Conservation (phyloP, 2,797 vertebrate species). For the Coreius guichenoti region DNA sequence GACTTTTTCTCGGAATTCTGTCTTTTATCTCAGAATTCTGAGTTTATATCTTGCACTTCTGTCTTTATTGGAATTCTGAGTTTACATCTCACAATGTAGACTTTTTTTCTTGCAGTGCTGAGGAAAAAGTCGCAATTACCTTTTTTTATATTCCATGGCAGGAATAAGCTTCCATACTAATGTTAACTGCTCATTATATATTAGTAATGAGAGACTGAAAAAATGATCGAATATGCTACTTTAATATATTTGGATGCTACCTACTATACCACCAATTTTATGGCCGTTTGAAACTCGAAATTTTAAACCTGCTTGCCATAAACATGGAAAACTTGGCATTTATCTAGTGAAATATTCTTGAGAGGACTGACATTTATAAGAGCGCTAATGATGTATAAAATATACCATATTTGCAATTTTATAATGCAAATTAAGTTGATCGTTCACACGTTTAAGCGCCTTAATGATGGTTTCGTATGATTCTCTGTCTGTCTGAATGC, state of each 20-base stretch:
- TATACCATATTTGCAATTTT: slow-evolving; percentile 23
- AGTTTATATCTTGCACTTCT: no score
- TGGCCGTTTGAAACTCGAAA: neutral
- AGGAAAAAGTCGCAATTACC: neutral
- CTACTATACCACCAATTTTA: neutral
- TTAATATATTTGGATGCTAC: neutral
- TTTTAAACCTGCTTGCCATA: slow-evolving; percentile 4
- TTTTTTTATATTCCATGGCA: neutral
- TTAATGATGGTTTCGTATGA: neutral
- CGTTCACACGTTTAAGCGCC: neutral
- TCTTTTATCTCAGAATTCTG: no score
- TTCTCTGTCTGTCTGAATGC: neutral
- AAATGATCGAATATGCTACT: neutral
- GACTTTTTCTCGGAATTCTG: no score
- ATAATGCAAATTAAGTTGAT: slow-evolving; percentile 13
- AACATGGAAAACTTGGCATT: slow-evolving; percentile 19
- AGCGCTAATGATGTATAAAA: slow-evolving; percentile 7
- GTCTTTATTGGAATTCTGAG: no score
- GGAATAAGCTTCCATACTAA: neutral
- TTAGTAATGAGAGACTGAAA: neutral
- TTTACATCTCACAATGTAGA: neutral
- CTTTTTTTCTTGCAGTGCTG: neutral
- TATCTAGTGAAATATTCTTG: slow-evolving; percentile 13
- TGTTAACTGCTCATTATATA: neutral
- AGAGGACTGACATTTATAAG: slow-evolving; percentile 23